Evolutionary conservation across 2,888 invertebrate species (phyloP), one percentile per base, ranked within the genome.

Genomic region (Ormyrus thymus): DNA sequence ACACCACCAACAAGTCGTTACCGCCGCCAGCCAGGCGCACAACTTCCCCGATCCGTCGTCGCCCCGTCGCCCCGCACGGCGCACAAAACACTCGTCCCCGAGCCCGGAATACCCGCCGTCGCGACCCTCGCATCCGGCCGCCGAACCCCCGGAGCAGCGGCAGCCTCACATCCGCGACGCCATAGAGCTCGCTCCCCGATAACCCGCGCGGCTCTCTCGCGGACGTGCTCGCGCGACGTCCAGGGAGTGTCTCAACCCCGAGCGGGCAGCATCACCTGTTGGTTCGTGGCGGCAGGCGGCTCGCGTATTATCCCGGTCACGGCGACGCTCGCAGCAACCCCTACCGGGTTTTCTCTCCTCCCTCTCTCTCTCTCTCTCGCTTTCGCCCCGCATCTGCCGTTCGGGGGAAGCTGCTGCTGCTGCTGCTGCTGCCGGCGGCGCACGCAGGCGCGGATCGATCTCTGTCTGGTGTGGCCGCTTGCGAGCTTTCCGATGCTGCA

Each of bases 251-350:
- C 88, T 81, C 82, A 78, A 81, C 78, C 79, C 82, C 53, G 50
- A 55, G 58, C 51, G 61, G 74, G 79, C 84, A 85, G 84, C 88
- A 86, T 88, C 88, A 88, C 88, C 88, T 88, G 88, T 88, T 88
- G 88, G 88, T 87, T 85, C 85, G 83, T 50, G 29, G 50, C n/a
- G 62, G 15, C 15, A 29, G 29, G 29, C 29, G 29, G 29, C 29
- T 29, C 11, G 53, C 56, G n/a, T 61, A 65, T 74, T 86, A 84
- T 84, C 87, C 87, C 86, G 86, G 86, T 86, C 85, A 84, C 83
- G 83, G 82, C 81, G 81, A 79, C 70, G 77, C 78, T 73, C n/a
- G 64, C 74, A 29, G 29, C 29, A 62, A 50, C 74, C 78, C 61
- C 73, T 73, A 29, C 50, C 78, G 73, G 62, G n/a, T 10, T 15